phyloP scores from a whole-genome alignment of 2,113 vertebrate genomes.

The Lepus timidus region DNA sequence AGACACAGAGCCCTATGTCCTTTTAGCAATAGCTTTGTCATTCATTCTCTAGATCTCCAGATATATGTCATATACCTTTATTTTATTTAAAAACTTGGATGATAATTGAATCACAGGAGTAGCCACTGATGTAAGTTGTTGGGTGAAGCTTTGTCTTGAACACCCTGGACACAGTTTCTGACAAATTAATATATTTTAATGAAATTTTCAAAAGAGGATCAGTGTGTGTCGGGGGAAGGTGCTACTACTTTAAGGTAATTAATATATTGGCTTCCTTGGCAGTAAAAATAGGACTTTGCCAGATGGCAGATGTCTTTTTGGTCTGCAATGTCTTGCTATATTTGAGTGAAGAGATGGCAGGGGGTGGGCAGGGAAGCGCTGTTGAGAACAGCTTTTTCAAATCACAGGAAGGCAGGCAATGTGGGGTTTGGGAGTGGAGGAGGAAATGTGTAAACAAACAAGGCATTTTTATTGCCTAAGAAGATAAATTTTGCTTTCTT shows the following conservation, averaged over 20 bases:
- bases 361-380: not conserved
- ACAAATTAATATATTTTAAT: not conserved
- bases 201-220: constrained; percentile 10
- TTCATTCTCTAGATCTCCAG: not conserved
- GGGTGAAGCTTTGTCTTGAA: not conserved
- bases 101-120: not conserved
- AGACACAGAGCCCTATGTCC: not conserved
- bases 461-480: constrained; percentile 37
- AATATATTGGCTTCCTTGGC: constrained; percentile 59
- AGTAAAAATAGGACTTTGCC: constrained; percentile 68
- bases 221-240: not conserved
- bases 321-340: not conserved
- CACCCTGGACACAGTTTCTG: not conserved
- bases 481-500: constrained; percentile 20
- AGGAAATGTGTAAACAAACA: not conserved
- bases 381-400: constrained; percentile 30
- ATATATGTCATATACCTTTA: not conserved
- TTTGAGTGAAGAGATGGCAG: constrained; percentile 32
- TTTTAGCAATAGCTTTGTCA: not conserved
- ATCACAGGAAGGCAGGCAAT: constrained; percentile 6
- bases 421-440: not conserved
- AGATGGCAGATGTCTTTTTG: constrained; percentile 67
- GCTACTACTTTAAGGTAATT: constrained; percentile 65
- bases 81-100: constrained; percentile 34
- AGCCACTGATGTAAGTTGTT: not conserved